These are phyloP conservation scores for Cyclura pinguis DNA, from an alignment of 2,797 vertebrate genomes.

Conservation along the genomic window DNA sequence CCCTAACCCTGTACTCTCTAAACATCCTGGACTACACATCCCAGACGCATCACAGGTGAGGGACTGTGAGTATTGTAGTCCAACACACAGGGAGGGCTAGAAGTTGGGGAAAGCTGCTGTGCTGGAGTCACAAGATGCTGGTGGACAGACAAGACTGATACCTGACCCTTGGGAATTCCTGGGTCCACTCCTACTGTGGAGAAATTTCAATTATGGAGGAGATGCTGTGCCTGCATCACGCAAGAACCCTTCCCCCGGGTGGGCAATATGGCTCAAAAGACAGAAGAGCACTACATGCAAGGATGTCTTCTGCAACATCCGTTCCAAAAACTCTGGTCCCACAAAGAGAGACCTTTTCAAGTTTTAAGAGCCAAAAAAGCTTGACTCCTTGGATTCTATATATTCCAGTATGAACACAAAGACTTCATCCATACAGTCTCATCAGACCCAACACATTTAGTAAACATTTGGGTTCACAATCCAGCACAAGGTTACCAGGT, in stretches of 20 bases:
- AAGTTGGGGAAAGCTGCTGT: background rate
- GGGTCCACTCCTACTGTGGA: no score
- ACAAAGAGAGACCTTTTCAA: no score
- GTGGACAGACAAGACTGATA: no score
- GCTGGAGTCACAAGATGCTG: background rate
- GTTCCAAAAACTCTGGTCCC: no score
- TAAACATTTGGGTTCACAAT: background rate
- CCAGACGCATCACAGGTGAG: background rate
- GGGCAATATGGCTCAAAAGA: no score
- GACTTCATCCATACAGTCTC: background rate
- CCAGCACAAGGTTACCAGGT: background rate
- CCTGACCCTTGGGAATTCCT: no score
- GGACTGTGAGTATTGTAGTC: background rate
- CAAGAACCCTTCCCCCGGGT: no score
- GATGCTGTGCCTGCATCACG: no score
- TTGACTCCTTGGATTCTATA: background rate
- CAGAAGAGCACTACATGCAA: no score
- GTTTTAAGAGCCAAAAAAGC: no score
- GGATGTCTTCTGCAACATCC: no score
- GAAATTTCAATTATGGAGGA: no score
- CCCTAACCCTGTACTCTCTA: background rate
- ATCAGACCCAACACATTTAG: background rate
- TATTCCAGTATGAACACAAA: background rate
- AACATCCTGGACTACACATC: background rate
- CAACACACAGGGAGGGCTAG: background rate